These are phyloP conservation scores for Nycticorax nycticorax DNA, from an alignment of 2,113 vertebrate species.

Conservation along the genomic window DNA sequence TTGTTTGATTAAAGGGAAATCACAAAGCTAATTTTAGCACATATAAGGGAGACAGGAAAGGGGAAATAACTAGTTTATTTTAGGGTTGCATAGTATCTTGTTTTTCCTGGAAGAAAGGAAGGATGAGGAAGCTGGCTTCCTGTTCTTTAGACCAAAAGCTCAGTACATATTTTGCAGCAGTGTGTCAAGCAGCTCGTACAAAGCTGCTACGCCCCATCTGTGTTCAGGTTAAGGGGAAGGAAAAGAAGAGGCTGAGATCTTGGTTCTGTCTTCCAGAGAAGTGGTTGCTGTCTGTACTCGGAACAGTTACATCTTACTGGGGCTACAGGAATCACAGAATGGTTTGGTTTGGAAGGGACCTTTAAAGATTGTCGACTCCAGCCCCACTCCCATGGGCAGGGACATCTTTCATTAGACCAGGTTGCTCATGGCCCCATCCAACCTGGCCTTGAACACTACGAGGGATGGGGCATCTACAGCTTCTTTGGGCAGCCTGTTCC, in stretches of 20 bases:
- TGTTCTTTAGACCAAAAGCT: slow-evolving; percentile 10
- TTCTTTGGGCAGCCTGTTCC: background rate
- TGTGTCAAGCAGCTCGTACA: background rate
- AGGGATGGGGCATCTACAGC: background rate
- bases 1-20: background rate
- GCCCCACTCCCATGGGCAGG: background rate
- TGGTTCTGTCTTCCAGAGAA: background rate
- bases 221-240: background rate
- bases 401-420: background rate
- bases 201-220: background rate
- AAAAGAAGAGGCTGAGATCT: background rate
- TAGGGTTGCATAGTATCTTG: background rate
- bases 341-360: background rate
- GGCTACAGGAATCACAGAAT: background rate
- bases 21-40: background rate
- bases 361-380: background rate
- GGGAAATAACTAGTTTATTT: background rate
- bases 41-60: background rate
- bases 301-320: background rate
- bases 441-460: background rate
- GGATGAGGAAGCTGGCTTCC: slow-evolving; percentile 26
- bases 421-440: background rate
- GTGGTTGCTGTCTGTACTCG: background rate
- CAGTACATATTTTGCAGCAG: background rate
- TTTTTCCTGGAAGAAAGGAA: slow-evolving; percentile 45